Evolutionary conservation across 2,113 vertebrate genomes (phyloP).

Genomic region (Phocoena sinus): DNA sequence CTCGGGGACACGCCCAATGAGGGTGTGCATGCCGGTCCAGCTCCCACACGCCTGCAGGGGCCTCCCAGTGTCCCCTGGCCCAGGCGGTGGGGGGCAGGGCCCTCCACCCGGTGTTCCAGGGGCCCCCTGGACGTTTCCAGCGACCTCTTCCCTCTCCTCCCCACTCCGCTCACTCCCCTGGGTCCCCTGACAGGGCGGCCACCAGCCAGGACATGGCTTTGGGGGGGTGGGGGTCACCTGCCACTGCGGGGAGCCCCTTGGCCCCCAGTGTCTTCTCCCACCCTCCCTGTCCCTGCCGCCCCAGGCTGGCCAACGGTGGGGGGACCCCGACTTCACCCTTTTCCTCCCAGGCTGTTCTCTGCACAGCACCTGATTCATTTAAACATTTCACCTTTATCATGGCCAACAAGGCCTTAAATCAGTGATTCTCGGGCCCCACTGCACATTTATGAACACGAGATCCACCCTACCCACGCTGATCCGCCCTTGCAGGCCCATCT

Average conservation of each 20-base stretch:
- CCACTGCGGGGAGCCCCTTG: neutral
- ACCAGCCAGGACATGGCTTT: neutral
- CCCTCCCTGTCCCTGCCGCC: rapidly evolving
- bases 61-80: neutral
- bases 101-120: neutral
- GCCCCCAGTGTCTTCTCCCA: rapidly evolving
- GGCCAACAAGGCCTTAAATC: neutral
- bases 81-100: neutral
- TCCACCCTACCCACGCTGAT: rapidly evolving
- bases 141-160: no score
- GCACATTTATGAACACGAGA: rapidly evolving
- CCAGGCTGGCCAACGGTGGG: rapidly evolving
- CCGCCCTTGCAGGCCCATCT: neutral
- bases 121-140: neutral
- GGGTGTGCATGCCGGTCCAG: no score
- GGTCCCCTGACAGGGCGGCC: neutral
- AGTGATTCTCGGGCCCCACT: neutral
- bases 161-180: neutral
- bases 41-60: neutral
- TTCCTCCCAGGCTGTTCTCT: no score
- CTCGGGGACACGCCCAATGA: neutral
- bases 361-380: neutral
- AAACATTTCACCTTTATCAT: rapidly evolving
- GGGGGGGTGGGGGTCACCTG: neutral
- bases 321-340: neutral